Conservation (phyloP, 1,140 invertebrate species). For the Tachypleus tridentatus region DNA sequence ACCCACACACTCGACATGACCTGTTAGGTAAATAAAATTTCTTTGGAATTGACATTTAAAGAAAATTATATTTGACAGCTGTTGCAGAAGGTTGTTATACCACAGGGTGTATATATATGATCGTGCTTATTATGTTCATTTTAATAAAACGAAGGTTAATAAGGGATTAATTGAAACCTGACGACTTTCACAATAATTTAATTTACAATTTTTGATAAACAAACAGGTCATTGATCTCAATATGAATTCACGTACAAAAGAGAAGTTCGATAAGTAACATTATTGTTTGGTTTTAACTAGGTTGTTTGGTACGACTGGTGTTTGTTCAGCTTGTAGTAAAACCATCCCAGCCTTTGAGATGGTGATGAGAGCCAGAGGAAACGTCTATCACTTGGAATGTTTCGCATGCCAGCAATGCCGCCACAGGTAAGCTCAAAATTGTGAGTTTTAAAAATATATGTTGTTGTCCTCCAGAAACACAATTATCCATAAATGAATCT, state of each 20-base stretch:
- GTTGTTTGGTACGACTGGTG: conserved; percentile 81
- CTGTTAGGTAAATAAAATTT: too few relatives aligned
- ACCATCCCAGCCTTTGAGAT: conserved; percentile 92
- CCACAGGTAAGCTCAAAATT: conserved; percentile 57
- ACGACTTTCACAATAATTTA: too few relatives aligned
- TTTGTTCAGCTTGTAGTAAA: conserved; percentile 85
- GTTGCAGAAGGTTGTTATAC: too few relatives aligned
- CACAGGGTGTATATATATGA: too few relatives aligned
- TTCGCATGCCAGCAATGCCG: conserved; percentile 94
- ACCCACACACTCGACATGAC: too few relatives aligned
- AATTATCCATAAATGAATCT: neutral
- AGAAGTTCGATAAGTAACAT: neutral
- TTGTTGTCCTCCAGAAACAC: neutral
- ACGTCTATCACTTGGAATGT: conserved; percentile 91
- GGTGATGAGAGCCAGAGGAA: conserved; percentile 88
- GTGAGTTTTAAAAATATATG: neutral
- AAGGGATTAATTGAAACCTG: too few relatives aligned
- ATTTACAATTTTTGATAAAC: too few relatives aligned
- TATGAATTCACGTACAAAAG: neutral
- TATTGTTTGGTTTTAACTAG: conserved; percentile 31
- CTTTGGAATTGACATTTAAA: too few relatives aligned
- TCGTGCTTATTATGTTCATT: too few relatives aligned
- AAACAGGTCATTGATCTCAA: too few relatives aligned
- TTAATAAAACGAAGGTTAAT: too few relatives aligned
- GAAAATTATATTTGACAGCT: too few relatives aligned